Evolutionary conservation across 2,888 invertebrate species (phyloP).

Genomic region (Merodon equestris): DNA sequence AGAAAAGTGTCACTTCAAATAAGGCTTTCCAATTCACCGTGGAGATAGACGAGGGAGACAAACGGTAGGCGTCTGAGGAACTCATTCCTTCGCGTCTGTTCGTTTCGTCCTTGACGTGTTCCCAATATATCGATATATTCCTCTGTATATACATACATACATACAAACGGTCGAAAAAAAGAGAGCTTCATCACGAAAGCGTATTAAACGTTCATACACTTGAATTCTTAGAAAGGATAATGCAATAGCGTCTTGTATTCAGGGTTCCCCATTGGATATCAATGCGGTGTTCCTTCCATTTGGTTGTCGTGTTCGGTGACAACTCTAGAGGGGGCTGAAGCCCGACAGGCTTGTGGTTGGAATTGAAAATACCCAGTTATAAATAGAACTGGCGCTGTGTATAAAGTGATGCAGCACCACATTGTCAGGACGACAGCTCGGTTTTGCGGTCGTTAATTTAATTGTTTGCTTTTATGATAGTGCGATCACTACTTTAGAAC

Average conservation of each 20-base stretch:
- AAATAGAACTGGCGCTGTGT: conserved; percentile 15
- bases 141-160: no score
- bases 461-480: no score
- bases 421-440: no score
- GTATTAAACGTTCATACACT: conserved; percentile 53
- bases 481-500: no score
- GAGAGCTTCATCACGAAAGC: conserved; percentile 49
- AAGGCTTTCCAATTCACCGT: conserved; percentile 30
- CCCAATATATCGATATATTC: no score
- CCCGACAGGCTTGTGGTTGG: not conserved
- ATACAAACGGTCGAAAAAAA: not conserved
- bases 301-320: not conserved
- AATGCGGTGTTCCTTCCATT: conserved; percentile 3
- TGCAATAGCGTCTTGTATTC: conserved; percentile 36
- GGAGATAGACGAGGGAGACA: not conserved
- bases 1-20: conserved; percentile 42
- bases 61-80: not conserved
- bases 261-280: conserved; percentile 39
- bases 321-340: not conserved
- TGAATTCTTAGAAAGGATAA: conserved; percentile 45
- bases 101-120: no score
- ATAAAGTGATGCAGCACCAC: not conserved
- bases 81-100: not conserved
- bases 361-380: not conserved
- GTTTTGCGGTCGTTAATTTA: no score